Percentiles rank a stretch among this genome's conserved stretches.
Conservation (phyloP, 2,797 vertebrate species). For the Menidia menidia region DNA sequence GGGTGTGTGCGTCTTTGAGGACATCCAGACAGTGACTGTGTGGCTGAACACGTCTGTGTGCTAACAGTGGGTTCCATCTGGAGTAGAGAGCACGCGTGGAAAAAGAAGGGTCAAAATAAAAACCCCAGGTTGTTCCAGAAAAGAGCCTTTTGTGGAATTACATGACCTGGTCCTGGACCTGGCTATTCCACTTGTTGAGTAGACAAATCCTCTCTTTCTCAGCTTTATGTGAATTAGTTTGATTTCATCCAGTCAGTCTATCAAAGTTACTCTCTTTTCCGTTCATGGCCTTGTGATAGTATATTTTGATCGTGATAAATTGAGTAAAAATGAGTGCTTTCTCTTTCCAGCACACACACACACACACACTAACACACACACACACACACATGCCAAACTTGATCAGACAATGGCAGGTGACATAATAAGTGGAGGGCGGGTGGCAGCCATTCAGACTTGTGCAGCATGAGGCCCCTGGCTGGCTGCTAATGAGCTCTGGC, state of each 20-base stretch:
- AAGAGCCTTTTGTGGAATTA: too few species aligned
- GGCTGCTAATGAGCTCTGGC: constrained; percentile 69
- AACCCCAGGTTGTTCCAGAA: too few species aligned
- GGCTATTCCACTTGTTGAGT: too few species aligned
- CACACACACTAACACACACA: constrained; percentile 1
- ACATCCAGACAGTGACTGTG: constrained; percentile 4
- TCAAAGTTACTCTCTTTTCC: too few species aligned
- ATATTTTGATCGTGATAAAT: constrained; percentile 15
- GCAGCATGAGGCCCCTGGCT: constrained; percentile 55
- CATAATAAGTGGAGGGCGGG: constrained; percentile 54
- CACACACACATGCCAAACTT: constrained; percentile 6
- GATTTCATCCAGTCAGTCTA: neutral
- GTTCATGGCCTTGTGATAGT: too few species aligned
- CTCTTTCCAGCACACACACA: neutral
- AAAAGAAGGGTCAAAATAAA: too few species aligned
- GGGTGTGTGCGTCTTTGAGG: constrained; percentile 28
- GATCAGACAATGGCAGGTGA: constrained; percentile 64
- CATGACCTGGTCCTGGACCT: too few species aligned
- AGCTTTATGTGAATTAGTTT: neutral
- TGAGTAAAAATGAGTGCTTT: constrained; percentile 13
- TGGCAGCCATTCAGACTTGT: constrained; percentile 54
- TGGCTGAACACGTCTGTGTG: neutral
- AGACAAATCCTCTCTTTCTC: too few species aligned
- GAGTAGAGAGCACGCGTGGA: too few species aligned
- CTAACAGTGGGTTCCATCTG: too few species aligned